Evolutionary conservation across 2,888 invertebrate species (phyloP).

Genomic region (Ommatoiulus sabulosus): DNA sequence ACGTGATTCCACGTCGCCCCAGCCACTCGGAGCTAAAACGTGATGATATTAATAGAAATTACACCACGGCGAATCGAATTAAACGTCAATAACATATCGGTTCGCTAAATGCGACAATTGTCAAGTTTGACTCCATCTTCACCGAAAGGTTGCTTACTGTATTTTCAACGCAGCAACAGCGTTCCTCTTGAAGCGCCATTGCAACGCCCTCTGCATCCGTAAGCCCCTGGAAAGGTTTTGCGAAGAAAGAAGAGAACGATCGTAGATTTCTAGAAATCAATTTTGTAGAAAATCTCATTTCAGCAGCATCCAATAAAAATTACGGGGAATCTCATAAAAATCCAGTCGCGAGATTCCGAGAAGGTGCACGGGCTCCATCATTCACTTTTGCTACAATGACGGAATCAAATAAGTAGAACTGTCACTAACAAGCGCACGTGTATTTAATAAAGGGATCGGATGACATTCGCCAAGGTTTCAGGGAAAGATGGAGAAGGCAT

Average conservation of each 20-base stretch:
- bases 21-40: background rate
- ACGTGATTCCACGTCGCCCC: background rate
- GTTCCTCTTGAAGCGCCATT: background rate
- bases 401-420: background rate
- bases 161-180: background rate
- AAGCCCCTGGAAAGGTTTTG: background rate
- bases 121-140: background rate
- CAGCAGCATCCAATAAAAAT: constrained; percentile 22
- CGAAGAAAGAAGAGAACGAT: background rate
- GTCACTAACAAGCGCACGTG: background rate
- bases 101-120: background rate
- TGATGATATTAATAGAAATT: background rate
- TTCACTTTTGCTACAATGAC: background rate
- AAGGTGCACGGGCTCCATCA: background rate
- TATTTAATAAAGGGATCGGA: background rate
- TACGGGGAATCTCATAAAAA: constrained; percentile 30
- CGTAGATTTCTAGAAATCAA: constrained; percentile 4
- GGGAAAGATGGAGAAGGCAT: background rate
- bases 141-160: background rate
- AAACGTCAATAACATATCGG: background rate
- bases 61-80: background rate
- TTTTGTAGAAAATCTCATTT: constrained; percentile 24
- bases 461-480: background rate
- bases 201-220: background rate
- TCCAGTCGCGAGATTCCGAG: background rate